Conservation (phyloP, 2,888 invertebrate species). For the Aplocera efformata region DNA sequence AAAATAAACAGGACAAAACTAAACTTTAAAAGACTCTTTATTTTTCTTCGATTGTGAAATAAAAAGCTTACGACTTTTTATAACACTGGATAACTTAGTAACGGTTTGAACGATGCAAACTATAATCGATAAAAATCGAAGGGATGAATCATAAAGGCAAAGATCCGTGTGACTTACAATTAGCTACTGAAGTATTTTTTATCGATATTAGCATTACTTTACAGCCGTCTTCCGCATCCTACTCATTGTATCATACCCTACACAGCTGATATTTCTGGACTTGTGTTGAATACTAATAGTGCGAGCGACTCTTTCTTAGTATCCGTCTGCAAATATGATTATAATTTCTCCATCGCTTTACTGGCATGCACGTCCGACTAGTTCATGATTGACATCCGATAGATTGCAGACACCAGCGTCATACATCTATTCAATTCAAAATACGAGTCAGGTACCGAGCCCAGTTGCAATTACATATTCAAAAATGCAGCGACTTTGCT, state of each 20-base stretch:
- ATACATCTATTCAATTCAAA: constrained; percentile 27
- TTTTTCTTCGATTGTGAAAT: too few relatives aligned
- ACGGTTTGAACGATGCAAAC: constrained; percentile 1
- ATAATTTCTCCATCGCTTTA: constrained; percentile 31
- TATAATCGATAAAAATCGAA: constrained; percentile 3
- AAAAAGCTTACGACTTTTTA: not conserved
- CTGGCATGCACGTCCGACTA: constrained; percentile 24
- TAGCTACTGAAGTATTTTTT: constrained; percentile 9
- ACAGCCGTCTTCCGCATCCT: constrained; percentile 23
- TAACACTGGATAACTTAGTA: not conserved
- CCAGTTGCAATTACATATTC: constrained; percentile 18
- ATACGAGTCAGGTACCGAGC: constrained; percentile 16
- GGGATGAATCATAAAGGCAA: constrained; percentile 5
- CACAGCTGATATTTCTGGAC: constrained; percentile 27
- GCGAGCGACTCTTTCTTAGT: constrained; percentile 21
- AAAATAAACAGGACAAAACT: too few relatives aligned
- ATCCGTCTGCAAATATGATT: constrained; percentile 29
- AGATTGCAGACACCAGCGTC: constrained; percentile 24
- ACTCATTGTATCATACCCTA: constrained; percentile 30
- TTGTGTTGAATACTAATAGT: constrained; percentile 35
- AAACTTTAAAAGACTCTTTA: too few relatives aligned
- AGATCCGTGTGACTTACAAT: constrained; percentile 3
- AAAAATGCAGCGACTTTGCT: constrained; percentile 21
- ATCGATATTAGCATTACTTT: constrained; percentile 21
- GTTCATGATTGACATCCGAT: constrained; percentile 31